These are phyloP conservation scores for Cercocebus atys DNA, from an alignment of 2,113 vertebrate species.

Conservation along the genomic window DNA sequence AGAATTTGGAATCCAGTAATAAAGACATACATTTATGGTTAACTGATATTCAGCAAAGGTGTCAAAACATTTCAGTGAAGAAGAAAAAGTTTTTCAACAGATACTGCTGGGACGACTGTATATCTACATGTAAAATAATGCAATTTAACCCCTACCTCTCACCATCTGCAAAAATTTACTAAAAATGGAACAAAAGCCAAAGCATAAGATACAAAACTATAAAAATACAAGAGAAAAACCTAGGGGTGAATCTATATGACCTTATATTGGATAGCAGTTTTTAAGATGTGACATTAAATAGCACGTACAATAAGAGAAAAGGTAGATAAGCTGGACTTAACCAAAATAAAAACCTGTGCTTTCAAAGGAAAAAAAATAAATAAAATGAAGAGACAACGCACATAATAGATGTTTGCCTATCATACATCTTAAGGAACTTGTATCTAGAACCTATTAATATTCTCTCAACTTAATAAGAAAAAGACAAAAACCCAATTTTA, in stretches of 20 bases:
- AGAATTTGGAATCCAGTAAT: neutral
- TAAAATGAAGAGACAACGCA: too few relatives aligned
- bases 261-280: neutral
- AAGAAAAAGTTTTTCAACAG: neutral
- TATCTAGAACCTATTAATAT: neutral
- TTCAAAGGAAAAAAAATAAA: neutral
- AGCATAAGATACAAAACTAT: neutral
- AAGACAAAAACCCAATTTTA: neutral
- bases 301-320: neutral
- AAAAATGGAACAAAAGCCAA: too few relatives aligned
- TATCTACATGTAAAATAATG: neutral
- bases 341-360: neutral
- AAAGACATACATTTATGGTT: neutral
- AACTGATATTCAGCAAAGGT: neutral
- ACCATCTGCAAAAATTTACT: too few relatives aligned
- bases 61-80: neutral
- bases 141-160: neutral
- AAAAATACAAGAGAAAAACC: neutral
- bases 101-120: neutral
- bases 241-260: neutral
- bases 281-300: neutral
- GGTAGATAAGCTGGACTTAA: neutral
- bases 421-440: neutral
- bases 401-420: neutral
- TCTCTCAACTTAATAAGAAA: neutral